Evolutionary conservation across 2,888 invertebrate genomes (phyloP), one percentile per base, ranked within the genome.

Genomic region (Amphipoea oculea): DNA sequence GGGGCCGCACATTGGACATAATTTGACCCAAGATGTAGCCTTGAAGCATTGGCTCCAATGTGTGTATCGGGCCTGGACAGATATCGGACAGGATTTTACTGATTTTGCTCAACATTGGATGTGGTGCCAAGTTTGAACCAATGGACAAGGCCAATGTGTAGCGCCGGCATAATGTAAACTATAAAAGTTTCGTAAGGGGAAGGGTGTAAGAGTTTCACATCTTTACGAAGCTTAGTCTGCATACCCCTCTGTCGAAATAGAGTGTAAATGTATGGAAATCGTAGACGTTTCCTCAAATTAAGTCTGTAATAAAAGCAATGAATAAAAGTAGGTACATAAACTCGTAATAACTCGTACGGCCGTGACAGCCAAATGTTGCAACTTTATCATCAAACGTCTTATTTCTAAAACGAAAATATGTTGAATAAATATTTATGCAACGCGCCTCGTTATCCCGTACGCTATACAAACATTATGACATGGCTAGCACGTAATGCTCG

Each of bases 341-440:
- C 29, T 29, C 29, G 60, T 29, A 74, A 67, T 62, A 74, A 67
- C 51, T 11, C 48, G 40, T 14, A 29, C 57, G 63, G 60, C 42
- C 74, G 12, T 76, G 63, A 83, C 83, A 83, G 75, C 77, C 83
- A 85, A 86, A 86, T 85, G 83, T 83, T 83, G 73, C 73, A 71
- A 71, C 69, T 83, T 75, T 63, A 85, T 85, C 81, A 81, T 79
- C 73, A 66, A 74, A 84, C 73, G 62, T 76, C n/a, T 86, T 78
- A 83, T 77, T 81, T 81, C 78, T 62, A 72, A 76, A 74, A 51
- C 72, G 29, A 76, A 68, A 79, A 66, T 79, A 79, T 76, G 51
- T 81, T 82, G 29, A 79, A 85, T 83, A 88, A 87, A 87, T 86
- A 84, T 86, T 86, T 82, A 76, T 76, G 66, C 51, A 76, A 12